Conservation (phyloP, 2,888 invertebrate genomes). For the Epistrophella euchroma region DNA sequence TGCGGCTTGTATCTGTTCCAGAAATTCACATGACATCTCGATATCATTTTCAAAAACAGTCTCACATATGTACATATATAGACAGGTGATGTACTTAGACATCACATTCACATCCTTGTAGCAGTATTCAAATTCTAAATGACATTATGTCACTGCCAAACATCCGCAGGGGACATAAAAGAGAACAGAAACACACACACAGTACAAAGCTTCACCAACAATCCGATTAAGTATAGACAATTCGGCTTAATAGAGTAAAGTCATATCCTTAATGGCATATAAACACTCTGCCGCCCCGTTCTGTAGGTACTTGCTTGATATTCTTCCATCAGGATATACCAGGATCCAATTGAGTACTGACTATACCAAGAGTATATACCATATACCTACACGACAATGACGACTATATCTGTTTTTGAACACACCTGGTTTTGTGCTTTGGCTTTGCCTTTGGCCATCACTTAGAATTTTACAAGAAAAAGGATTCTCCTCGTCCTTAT, state of each 20-base stretch:
- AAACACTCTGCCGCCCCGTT: not conserved
- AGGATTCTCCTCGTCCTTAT: conserved; percentile 23
- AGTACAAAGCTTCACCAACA: conserved; percentile 22
- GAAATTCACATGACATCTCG: conserved; percentile 37
- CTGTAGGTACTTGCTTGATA: not conserved
- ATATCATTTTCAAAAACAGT: conserved; percentile 38
- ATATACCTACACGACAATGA: not conserved
- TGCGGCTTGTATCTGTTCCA: conserved; percentile 35
- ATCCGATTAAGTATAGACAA: conserved; percentile 61
- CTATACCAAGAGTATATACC: not conserved
- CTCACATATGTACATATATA: conserved; percentile 6
- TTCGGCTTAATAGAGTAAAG: conserved; percentile 40
- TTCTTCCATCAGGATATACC: conserved; percentile 24
- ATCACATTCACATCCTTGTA: conserved; percentile 29
- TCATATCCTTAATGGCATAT: conserved; percentile 38
- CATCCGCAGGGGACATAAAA: conserved; percentile 17
- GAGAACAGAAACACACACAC: not conserved
- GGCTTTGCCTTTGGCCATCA: conserved; percentile 30
- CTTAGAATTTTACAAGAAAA: conserved; percentile 38
- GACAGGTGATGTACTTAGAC: conserved; percentile 30
- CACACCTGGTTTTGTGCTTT: conserved; percentile 39
- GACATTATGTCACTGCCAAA: conserved; percentile 35
- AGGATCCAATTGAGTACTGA: conserved; percentile 38
- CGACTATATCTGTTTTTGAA: conserved; percentile 49
- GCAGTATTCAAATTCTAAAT: conserved; percentile 38